A percentile compares a stretch with the other conserved stretches of the same genome.
phyloP scores from a whole-genome alignment of 2,113 vertebrate species.

The Oenanthe melanoleuca region DNA sequence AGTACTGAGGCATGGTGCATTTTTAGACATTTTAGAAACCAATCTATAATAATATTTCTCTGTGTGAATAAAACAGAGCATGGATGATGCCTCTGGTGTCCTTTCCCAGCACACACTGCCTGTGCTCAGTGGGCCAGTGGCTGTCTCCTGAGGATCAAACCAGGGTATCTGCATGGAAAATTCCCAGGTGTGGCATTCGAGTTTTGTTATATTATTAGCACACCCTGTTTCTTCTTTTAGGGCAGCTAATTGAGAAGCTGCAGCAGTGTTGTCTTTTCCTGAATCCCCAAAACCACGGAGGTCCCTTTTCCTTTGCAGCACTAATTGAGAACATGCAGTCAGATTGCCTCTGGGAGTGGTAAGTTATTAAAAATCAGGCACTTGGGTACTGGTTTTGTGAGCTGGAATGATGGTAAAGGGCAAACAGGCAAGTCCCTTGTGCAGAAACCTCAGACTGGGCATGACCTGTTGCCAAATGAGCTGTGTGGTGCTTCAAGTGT shows the following conservation, averaged over 20 bases:
- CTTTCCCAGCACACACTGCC: rapidly evolving
- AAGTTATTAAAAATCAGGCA: neutral
- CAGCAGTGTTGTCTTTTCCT: neutral
- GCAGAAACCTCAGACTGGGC: neutral
- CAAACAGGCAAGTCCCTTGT: neutral
- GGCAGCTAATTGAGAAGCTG: neutral
- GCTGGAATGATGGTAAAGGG: neutral
- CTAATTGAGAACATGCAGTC: neutral
- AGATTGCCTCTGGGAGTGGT: neutral
- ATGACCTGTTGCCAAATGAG: neutral
- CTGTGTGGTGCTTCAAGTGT: neutral
- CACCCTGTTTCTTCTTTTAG: neutral
- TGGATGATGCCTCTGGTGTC: neutral
- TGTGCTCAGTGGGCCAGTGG: neutral
- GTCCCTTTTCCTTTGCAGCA: neutral
- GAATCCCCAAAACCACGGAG: neutral
- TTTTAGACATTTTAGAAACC: neutral
- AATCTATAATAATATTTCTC: neutral
- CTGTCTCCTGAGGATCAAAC: neutral
- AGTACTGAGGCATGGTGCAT: neutral
- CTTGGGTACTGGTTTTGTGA: neutral
- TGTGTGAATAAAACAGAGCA: neutral
- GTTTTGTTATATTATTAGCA: neutral
- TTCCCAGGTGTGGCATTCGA: neutral
- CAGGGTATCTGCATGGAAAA: neutral